Evolutionary conservation across 1,140 invertebrate species (phyloP).

Genomic region (Saccostrea echinata): DNA sequence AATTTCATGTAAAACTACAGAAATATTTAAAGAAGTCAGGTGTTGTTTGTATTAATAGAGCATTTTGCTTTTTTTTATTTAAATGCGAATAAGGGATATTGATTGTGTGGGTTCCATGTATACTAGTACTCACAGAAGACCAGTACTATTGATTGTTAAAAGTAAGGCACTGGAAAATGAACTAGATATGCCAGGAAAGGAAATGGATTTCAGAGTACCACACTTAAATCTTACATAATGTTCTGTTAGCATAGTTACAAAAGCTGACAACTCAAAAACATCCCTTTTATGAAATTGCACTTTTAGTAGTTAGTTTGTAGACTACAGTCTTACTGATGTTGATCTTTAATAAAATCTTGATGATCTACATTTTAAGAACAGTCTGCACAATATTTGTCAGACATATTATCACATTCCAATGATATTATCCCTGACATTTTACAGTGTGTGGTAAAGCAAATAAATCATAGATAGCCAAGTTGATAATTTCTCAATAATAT

Average conservation of each 20-base stretch:
- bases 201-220: slow-evolving; percentile 23
- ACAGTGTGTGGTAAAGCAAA: not conserved
- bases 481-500: not conserved
- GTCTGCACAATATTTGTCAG: not conserved
- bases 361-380: not conserved
- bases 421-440: not conserved
- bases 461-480: not conserved
- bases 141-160: slow-evolving; percentile 23
- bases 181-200: slow-evolving; percentile 26
- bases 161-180: slow-evolving; percentile 27
- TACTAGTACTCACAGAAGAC: not conserved
- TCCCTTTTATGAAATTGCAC: not conserved
- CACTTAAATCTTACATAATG: slow-evolving; percentile 6
- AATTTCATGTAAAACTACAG: not conserved
- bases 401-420: slow-evolving; percentile 7
- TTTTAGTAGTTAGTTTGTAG: not conserved
- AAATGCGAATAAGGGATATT: not conserved
- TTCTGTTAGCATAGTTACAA: not conserved
- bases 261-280: not conserved
- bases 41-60: not conserved
- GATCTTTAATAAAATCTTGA: not conserved
- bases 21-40: not conserved
- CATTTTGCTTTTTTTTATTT: not conserved
- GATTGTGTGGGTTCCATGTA: too few relatives aligned
- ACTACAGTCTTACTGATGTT: not conserved